These are phyloP conservation scores for Dreissena rostriformis DNA, from an alignment of 1,140 invertebrate genomes.

Conservation along the genomic window DNA sequence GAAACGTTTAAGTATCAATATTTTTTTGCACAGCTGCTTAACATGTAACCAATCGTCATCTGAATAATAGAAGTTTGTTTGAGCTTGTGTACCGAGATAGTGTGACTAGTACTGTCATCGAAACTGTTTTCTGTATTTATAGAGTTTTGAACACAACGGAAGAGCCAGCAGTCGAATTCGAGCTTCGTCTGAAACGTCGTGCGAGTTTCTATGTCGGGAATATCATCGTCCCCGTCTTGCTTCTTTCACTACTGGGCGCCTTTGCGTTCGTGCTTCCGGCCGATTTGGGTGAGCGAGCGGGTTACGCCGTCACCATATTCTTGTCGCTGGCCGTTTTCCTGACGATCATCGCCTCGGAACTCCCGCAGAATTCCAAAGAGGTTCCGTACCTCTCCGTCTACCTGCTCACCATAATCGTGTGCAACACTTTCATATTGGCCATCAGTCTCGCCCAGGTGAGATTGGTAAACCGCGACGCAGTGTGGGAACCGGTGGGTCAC, in stretches of 20 bases:
- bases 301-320: constrained; percentile 84
- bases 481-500: background rate
- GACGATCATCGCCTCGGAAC: constrained; percentile 83
- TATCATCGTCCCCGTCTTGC: constrained; percentile 84
- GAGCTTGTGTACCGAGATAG: too few species aligned
- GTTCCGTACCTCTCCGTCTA: constrained; percentile 83
- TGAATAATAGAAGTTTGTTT: too few species aligned
- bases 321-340: constrained; percentile 84
- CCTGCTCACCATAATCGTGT: background rate
- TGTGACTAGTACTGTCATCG: too few species aligned
- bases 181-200: constrained; percentile 62
- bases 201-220: constrained; percentile 83
- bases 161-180: constrained; percentile 27
- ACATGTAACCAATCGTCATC: too few species aligned
- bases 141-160: too few species aligned
- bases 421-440: background rate
- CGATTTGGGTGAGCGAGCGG: constrained; percentile 84
- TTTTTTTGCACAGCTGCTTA: too few species aligned
- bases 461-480: background rate
- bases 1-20: too few species aligned
- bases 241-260: constrained; percentile 83
- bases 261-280: constrained; percentile 84
- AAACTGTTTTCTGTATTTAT: too few species aligned
- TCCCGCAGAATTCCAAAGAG: constrained; percentile 84
- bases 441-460: background rate